Conservation (phyloP, 2,888 invertebrate species). For the Eupithecia abbreviata region DNA sequence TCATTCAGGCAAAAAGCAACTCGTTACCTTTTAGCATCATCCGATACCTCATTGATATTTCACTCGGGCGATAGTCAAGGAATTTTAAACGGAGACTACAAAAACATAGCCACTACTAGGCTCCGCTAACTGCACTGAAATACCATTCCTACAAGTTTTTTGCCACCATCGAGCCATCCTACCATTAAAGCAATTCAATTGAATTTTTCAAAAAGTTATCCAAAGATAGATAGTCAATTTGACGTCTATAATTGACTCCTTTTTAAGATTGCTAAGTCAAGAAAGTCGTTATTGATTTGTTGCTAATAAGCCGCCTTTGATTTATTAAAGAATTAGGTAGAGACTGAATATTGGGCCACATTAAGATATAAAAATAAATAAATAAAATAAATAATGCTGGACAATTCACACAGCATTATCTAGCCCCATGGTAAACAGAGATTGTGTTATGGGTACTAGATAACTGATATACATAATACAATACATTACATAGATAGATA, state of each 20-base stretch:
- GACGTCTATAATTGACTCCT: conserved; percentile 52
- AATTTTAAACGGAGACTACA: conserved; percentile 24
- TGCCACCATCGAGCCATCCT: conserved; percentile 49
- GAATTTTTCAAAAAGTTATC: conserved; percentile 59
- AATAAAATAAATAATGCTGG: too few relatives aligned
- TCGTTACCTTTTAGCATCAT: neutral
- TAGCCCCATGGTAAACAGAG: too few relatives aligned
- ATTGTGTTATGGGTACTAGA: too few relatives aligned
- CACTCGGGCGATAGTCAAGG: conserved; percentile 21
- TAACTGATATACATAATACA: too few relatives aligned
- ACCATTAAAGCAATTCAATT: conserved; percentile 69
- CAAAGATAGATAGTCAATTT: conserved; percentile 43
- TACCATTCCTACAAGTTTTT: conserved; percentile 55
- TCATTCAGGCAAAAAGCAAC: neutral
- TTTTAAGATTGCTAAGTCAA: conserved; percentile 41
- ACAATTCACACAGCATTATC: too few relatives aligned
- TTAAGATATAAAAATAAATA: too few relatives aligned
- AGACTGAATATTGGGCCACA: neutral
- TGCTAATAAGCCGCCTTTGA: neutral
- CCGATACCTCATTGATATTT: conserved; percentile 22
- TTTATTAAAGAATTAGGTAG: neutral
- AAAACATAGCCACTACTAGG: conserved; percentile 20
- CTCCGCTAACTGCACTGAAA: conserved; percentile 25
- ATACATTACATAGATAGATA: too few relatives aligned
- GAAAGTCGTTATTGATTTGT: conserved; percentile 27